A percentile compares a stretch with the other conserved stretches of the same genome.
These are phyloP conservation scores for Olivierus martensii DNA, from an alignment of 1,140 invertebrate species.

Conservation along the genomic window DNA sequence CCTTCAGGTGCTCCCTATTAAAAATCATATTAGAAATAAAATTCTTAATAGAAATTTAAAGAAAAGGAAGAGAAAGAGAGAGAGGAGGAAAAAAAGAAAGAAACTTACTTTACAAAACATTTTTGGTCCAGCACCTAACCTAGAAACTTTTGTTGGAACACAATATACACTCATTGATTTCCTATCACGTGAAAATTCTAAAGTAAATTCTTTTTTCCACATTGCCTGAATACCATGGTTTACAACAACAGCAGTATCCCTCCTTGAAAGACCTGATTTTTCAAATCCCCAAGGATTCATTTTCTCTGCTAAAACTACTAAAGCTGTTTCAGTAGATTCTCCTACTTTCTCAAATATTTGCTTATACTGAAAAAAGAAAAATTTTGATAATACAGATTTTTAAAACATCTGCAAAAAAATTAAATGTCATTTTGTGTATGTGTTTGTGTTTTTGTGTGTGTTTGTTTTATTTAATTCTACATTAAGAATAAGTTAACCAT, in stretches of 20 bases:
- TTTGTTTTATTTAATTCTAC: too few species aligned
- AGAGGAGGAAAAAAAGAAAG: too few species aligned
- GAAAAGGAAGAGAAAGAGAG: too few species aligned
- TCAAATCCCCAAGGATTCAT: constrained; percentile 80
- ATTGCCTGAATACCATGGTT: constrained; percentile 89
- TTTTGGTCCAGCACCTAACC: constrained; percentile 79
- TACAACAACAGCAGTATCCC: constrained; percentile 80
- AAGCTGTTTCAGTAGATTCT: constrained; percentile 97
- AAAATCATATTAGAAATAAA: neutral
- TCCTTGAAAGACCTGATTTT: constrained; percentile 78
- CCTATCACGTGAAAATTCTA: constrained; percentile 98
- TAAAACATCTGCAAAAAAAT: too few species aligned
- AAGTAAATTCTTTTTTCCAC: constrained; percentile 98
- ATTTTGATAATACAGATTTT: too few species aligned
- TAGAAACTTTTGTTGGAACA: constrained; percentile 70
- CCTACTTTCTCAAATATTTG: constrained; percentile 70
- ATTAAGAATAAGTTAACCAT: too few species aligned
- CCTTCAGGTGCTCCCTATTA: constrained; percentile 86
- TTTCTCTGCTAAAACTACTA: constrained; percentile 96
- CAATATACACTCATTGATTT: constrained; percentile 99
- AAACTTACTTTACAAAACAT: constrained; percentile 71
- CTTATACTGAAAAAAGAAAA: constrained; percentile 31
- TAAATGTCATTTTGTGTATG: too few species aligned
- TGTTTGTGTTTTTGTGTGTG: too few species aligned
- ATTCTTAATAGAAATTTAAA: too few species aligned